Evolutionary conservation across 1,140 invertebrate species (phyloP), one percentile per base, ranked within the genome.

Genomic region (Philopotamus ludificatus): DNA sequence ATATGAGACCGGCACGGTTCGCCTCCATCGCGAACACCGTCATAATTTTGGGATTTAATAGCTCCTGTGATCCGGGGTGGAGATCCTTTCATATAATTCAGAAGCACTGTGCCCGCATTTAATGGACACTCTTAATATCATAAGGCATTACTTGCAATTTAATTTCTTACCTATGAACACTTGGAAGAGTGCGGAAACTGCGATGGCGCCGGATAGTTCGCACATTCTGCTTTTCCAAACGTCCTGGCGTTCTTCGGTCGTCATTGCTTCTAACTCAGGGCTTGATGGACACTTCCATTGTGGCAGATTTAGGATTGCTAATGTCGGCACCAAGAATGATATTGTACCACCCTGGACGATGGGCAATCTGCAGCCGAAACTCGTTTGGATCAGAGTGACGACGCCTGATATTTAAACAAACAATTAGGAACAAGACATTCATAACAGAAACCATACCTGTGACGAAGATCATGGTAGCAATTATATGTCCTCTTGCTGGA

Each of bases 391-490:
- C 67, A 90, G 85, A 0, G 93, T 95, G 1, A 91, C 85, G 0
- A 95, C 75, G 10, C 92, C 93, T 80, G 44, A 16, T 44, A 59
- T 26, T 8, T 7, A 51, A 2, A n/a, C n/a, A n/a, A n/a, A n/a
- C n/a, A n/a, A n/a, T n/a, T n/a, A n/a, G n/a, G n/a, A n/a, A n/a
- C n/a, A n/a, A n/a, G n/a, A n/a, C n/a, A n/a, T n/a, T n/a, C n/a
- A n/a, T n/a, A n/a, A n/a, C n/a, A n/a, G n/a, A n/a, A n/a, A n/a
- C 15, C 16, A 3, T 66, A 80, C 77, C 78, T 21, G 91, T 92
- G 2, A 94, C 89, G 72, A 95, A 93, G 58, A 94, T 92, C 83
- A 93, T 92, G 0, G 92, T 94, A 0, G 89, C 91, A 62, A 94
- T 91, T 20, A 96, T 88, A 71, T 92, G 84, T 65, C 86, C 89